A percentile compares a stretch with the other conserved stretches of the same genome.
phyloP scores from a whole-genome alignment of 2,113 vertebrate genomes.

The Clarias magur region DNA sequence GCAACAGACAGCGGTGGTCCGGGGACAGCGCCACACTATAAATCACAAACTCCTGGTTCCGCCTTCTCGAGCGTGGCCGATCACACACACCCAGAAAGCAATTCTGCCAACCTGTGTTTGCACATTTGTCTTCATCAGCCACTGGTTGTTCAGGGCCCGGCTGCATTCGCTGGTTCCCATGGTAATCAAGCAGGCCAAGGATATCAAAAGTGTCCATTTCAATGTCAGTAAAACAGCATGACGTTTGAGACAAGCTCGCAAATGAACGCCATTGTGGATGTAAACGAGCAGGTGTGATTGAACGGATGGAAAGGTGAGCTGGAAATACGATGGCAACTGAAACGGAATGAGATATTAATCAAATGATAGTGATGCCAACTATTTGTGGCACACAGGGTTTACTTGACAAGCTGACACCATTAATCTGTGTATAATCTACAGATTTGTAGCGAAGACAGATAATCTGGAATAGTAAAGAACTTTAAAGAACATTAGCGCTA shows the following conservation, averaged over 20 bases:
- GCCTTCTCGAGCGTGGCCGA: conserved; percentile 73
- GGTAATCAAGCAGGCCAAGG: conserved; percentile 70
- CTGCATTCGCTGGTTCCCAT: conserved; percentile 67
- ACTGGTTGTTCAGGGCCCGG: conserved; percentile 71
- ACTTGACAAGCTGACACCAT: not conserved
- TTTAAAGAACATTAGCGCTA: not conserved
- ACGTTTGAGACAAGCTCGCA: conserved; percentile 43
- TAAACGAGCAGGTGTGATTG: conserved; percentile 29
- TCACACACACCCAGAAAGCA: conserved; percentile 78
- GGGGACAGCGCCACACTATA: conserved; percentile 75
- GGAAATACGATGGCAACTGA: not conserved
- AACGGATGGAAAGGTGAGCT: conserved; percentile 26
- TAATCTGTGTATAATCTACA: not conserved
- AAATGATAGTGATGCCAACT: not conserved
- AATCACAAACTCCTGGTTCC: conserved; percentile 76
- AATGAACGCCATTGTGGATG: conserved; percentile 38
- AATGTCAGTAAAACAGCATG: conserved; percentile 47
- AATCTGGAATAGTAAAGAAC: not conserved
- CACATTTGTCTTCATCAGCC: conserved; percentile 82
- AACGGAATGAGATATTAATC: not conserved
- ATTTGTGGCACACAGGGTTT: not conserved
- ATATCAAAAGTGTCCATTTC: conserved; percentile 55
- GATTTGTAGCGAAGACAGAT: not conserved
- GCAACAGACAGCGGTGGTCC: conserved; percentile 75
- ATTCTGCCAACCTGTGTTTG: conserved; percentile 79